These are phyloP conservation scores for Pyrgus malvae DNA, from an alignment of 2,888 invertebrate genomes.

Conservation along the genomic window DNA sequence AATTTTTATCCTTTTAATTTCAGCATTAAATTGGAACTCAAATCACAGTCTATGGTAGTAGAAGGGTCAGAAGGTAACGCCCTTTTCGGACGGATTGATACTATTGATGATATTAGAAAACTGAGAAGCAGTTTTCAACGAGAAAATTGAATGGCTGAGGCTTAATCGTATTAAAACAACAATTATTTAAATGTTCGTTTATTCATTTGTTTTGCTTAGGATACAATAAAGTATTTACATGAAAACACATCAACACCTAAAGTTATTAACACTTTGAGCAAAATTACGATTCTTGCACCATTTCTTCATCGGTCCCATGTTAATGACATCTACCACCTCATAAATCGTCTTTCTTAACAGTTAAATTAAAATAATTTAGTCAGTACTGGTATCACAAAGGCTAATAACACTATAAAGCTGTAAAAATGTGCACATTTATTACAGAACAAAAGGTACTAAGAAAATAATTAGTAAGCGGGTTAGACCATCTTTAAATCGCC, in stretches of 20 bases:
- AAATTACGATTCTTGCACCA: conserved; percentile 40
- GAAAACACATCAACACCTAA: conserved; percentile 41
- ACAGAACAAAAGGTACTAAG: conserved; percentile 38
- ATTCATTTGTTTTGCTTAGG: conserved; percentile 39
- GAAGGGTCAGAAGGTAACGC: conserved; percentile 33
- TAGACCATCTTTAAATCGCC: conserved; percentile 44
- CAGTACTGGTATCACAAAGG: conserved; percentile 55
- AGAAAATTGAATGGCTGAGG: not conserved
- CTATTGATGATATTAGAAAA: conserved; percentile 47
- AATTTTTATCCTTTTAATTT: conserved; percentile 9
- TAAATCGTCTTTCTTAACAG: conserved; percentile 46
- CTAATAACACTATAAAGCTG: conserved; percentile 42
- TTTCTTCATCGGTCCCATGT: conserved; percentile 38
- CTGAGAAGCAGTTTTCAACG: conserved; percentile 46
- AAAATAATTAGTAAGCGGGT: conserved; percentile 28
- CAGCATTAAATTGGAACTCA: conserved; percentile 44
- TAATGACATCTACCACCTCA: conserved; percentile 58
- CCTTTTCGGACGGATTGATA: conserved; percentile 41
- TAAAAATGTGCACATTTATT: conserved; percentile 44
- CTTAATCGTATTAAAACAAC: not conserved
- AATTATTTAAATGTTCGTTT: conserved; percentile 35
- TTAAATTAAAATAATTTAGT: conserved; percentile 55
- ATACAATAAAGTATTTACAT: conserved; percentile 57
- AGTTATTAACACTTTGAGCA: conserved; percentile 49
- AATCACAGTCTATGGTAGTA: conserved; percentile 13